Conservation (phyloP, 2,888 invertebrate genomes). For the Mythimna lalbum region DNA sequence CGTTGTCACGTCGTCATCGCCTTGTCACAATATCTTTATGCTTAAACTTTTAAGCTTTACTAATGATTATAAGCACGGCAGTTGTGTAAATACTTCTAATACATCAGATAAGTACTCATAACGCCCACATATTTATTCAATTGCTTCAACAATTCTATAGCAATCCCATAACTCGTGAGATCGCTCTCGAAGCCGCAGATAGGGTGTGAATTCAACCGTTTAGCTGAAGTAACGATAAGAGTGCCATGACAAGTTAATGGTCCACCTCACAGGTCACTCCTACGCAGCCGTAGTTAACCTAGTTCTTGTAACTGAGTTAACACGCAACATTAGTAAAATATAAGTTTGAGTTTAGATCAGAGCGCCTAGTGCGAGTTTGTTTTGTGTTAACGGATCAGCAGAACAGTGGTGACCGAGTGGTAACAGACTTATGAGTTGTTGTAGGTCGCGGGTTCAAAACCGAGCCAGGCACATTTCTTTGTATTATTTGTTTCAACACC, state of each 20-base stretch:
- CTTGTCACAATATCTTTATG: background rate
- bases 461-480: too few species aligned
- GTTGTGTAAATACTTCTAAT: constrained; percentile 12
- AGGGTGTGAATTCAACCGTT: constrained; percentile 25
- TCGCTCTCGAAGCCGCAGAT: constrained; percentile 15
- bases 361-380: too few species aligned
- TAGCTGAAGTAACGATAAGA: constrained; percentile 31
- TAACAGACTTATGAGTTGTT: too few species aligned
- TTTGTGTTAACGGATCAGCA: too few species aligned
- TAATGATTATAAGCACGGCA: background rate
- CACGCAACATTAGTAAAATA: constrained; percentile 17
- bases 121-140: constrained; percentile 30
- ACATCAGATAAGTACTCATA: constrained; percentile 6
- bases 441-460: too few species aligned
- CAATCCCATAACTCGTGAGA: constrained; percentile 18
- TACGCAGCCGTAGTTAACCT: constrained; percentile 48
- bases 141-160: constrained; percentile 17
- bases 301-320: constrained; percentile 45
- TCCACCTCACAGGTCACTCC: constrained; percentile 35
- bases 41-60: background rate
- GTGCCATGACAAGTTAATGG: constrained; percentile 49
- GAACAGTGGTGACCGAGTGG: too few species aligned
- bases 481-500: too few species aligned
- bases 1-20: too few species aligned
- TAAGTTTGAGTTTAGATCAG: constrained; percentile 11